Conservation (phyloP, 1,140 invertebrate genomes). For the Zaprionus africanus region DNA sequence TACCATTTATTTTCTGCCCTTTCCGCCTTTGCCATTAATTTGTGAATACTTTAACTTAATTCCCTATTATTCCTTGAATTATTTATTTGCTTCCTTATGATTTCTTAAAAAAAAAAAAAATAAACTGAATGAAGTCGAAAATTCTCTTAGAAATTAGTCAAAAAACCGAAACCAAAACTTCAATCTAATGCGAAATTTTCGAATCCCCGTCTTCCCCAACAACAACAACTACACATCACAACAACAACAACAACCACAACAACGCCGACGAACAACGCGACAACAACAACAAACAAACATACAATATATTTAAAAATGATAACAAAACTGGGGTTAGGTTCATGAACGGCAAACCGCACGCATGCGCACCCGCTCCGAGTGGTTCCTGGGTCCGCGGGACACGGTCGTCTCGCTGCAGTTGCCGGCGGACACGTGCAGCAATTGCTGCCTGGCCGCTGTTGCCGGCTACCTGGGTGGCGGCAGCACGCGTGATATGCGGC, state of each 20-base stretch:
- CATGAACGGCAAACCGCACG: slow-evolving; percentile 96
- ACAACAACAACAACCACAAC: slow-evolving; percentile 44
- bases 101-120: slow-evolving; percentile 13
- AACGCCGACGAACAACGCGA: slow-evolving; percentile 12
- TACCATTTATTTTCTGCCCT: slow-evolving; percentile 34
- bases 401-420: slow-evolving; percentile 81
- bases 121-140: slow-evolving; percentile 28
- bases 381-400: slow-evolving; percentile 92
- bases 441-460: slow-evolving; percentile 69
- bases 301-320: slow-evolving; percentile 10
- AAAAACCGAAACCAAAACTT: slow-evolving; percentile 51
- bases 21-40: slow-evolving; percentile 47
- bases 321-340: slow-evolving; percentile 86
- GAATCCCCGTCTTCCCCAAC: slow-evolving; percentile 72
- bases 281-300: slow-evolving; percentile 34
- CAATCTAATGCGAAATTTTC: slow-evolving; percentile 81
- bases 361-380: slow-evolving; percentile 96
- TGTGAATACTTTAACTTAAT: slow-evolving; percentile 35
- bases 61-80: slow-evolving; percentile 29
- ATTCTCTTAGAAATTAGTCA: slow-evolving; percentile 25
- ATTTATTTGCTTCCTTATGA: slow-evolving; percentile 25
- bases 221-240: slow-evolving; percentile 38
- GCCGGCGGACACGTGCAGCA: slow-evolving; percentile 76
- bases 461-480: slow-evolving; percentile 73
- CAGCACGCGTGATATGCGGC: slow-evolving; percentile 29